Percentiles rank a stretch among this genome's conserved stretches.
These are phyloP conservation scores for Philaenus spumarius DNA, from an alignment of 1,140 invertebrate species.

Conservation along the genomic window DNA sequence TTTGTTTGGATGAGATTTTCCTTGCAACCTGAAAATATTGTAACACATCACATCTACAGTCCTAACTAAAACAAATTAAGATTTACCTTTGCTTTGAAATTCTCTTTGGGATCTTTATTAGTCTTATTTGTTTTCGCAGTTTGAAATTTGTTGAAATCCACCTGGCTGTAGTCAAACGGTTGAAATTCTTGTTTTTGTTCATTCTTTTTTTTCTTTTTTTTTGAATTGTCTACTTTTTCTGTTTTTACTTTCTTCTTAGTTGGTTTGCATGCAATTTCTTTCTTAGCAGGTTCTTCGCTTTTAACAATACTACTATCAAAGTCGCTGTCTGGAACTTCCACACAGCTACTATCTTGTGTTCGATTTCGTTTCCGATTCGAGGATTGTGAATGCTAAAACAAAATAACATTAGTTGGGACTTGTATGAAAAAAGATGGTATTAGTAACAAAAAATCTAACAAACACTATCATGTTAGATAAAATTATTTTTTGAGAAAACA, in stretches of 20 bases:
- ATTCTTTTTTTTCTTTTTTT: neutral
- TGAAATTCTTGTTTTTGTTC: neutral
- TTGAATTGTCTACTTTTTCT: neutral
- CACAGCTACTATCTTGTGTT: neutral
- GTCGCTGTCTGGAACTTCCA: neutral
- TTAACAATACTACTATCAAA: neutral
- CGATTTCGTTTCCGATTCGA: neutral
- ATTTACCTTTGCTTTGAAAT: constrained; percentile 10
- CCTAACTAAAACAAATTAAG: neutral
- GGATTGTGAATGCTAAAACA: too few species aligned
- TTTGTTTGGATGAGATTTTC: too few species aligned
- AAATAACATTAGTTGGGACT: too few species aligned
- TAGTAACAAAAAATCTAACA: too few species aligned
- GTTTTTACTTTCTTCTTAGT: neutral
- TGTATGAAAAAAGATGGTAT: too few species aligned
- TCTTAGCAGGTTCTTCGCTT: neutral
- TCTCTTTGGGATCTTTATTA: neutral
- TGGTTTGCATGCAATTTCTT: neutral
- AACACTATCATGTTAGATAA: too few species aligned
- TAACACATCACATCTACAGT: too few species aligned
- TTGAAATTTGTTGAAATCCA: constrained; percentile 15
- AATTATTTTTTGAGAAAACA: too few species aligned
- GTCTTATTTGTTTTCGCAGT: neutral
- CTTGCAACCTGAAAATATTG: too few species aligned
- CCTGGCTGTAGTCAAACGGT: constrained; percentile 16